These are phyloP conservation scores for Melanerpes formicivorus DNA, from an alignment of 2,113 vertebrate genomes.

Conservation along the genomic window DNA sequence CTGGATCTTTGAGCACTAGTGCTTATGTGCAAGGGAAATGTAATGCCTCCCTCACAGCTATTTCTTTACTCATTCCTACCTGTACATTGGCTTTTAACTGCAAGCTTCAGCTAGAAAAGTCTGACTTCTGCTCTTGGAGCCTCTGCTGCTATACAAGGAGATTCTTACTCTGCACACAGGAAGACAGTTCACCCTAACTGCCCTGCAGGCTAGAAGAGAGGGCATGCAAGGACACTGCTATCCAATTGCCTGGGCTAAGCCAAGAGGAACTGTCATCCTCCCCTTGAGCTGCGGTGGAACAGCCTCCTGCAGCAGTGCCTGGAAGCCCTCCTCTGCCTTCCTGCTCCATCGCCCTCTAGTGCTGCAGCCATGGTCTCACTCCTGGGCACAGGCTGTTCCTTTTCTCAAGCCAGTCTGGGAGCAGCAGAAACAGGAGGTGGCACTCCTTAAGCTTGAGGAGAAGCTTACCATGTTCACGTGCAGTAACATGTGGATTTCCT, in stretches of 20 bases:
- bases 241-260: neutral
- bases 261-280: neutral
- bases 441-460: too few relatives aligned
- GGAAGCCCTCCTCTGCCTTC: rapidly evolving
- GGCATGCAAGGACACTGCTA: neutral
- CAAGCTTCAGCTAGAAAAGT: neutral
- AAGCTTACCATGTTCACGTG: neutral
- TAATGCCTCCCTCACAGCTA: neutral
- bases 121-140: neutral
- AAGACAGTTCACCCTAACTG: neutral
- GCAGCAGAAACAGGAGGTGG: neutral
- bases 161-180: neutral
- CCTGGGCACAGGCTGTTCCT: rapidly evolving
- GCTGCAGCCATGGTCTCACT: rapidly evolving
- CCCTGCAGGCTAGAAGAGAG: neutral
- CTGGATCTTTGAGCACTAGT: neutral
- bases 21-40: neutral
- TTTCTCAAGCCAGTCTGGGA: neutral
- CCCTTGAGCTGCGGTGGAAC: neutral
- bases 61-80: neutral
- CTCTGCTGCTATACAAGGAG: neutral
- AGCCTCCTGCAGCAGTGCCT: neutral
- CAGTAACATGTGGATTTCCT: rapidly evolving
- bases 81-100: neutral
- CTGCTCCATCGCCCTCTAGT: neutral